Conservation (phyloP, 2,113 vertebrate genomes). For the Myodes glareolus region DNA sequence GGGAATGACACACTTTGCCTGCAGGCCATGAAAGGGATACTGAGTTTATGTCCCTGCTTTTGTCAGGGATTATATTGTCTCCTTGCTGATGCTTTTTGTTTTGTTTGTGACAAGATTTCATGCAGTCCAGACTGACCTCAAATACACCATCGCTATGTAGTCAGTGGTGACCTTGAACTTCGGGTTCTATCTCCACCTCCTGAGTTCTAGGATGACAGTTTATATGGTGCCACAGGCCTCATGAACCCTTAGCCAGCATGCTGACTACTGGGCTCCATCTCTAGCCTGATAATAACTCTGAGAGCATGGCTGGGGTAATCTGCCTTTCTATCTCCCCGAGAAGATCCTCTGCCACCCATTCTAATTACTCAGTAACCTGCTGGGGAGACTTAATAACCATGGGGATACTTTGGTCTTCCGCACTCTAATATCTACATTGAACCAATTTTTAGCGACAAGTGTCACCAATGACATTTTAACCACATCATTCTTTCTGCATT, state of each 20-base stretch:
- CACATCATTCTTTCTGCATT: no score
- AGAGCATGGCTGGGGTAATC: neutral
- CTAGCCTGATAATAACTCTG: neutral
- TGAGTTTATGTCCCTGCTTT: neutral
- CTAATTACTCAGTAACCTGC: neutral
- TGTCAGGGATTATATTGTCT: neutral
- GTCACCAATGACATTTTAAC: neutral
- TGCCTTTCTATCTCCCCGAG: neutral
- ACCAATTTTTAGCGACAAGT: neutral
- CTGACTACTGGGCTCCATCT: neutral
- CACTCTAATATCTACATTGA: neutral
- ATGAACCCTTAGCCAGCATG: neutral
- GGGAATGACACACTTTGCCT: neutral
- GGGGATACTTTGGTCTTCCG: neutral
- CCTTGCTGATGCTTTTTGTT: neutral
- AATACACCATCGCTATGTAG: neutral
- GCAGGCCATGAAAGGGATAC: neutral
- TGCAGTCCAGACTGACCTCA: neutral
- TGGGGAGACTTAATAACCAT: neutral
- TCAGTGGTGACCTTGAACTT: neutral
- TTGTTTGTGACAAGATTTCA: neutral
- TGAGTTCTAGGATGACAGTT: neutral
- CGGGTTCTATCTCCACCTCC: neutral
- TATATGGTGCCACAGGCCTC: neutral
- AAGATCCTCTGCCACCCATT: neutral